These are phyloP conservation scores for Callochromis pleurospilus DNA, from an alignment of 2,113 vertebrate species.

Conservation along the genomic window DNA sequence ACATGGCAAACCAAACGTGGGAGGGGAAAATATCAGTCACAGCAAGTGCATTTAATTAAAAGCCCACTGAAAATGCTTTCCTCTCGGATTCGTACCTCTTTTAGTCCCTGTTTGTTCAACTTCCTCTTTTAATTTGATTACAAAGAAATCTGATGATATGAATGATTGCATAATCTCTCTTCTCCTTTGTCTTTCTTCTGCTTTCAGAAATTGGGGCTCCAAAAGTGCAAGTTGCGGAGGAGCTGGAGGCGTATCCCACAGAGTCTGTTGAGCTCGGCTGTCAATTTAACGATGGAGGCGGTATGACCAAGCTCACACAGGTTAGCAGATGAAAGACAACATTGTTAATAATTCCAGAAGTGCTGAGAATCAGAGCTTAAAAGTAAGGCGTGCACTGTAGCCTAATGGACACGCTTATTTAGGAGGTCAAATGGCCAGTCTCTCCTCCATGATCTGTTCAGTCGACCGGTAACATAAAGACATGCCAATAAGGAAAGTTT, in stretches of 20 bases:
- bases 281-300: constrained; percentile 50
- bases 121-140: background rate
- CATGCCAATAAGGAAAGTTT: background rate
- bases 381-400: background rate
- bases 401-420: background rate
- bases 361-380: background rate
- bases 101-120: background rate
- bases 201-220: constrained; percentile 47
- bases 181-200: background rate
- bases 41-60: background rate
- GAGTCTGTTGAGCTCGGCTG: constrained; percentile 64
- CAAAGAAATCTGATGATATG: background rate
- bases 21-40: background rate
- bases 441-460: fast-evolving
- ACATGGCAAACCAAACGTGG: background rate
- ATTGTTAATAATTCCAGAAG: background rate
- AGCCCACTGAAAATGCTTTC: background rate
- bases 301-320: constrained; percentile 68
- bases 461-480: background rate
- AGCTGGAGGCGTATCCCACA: constrained; percentile 63
- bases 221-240: constrained; percentile 62
- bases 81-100: background rate
- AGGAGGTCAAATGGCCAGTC: background rate
- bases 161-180: background rate
- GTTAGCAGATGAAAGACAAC: background rate